phyloP scores from a whole-genome alignment of 1,140 invertebrate species.

The Cataglyphis hispanica region DNA sequence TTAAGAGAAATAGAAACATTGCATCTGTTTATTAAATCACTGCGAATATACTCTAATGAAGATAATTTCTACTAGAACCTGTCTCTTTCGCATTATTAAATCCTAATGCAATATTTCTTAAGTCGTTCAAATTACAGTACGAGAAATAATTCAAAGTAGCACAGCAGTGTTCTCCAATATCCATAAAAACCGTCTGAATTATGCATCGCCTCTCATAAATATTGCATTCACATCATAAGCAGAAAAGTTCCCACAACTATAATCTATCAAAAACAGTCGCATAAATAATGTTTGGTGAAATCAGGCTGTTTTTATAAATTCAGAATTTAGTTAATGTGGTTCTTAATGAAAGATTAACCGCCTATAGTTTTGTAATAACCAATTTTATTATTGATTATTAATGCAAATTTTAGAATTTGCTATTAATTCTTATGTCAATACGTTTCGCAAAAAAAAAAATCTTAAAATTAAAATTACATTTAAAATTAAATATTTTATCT shows the following conservation, averaged over 20 bases:
- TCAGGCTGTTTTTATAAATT: background rate
- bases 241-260: slow-evolving; percentile 31
- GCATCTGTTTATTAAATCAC: background rate
- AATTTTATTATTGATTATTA: background rate
- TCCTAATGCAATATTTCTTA: slow-evolving; percentile 2
- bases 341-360: background rate
- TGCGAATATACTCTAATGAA: slow-evolving; percentile 19
- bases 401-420: background rate
- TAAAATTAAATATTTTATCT: background rate
- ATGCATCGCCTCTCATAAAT: slow-evolving; percentile 28
- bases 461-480: too few species aligned
- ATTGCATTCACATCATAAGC: background rate
- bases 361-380: background rate
- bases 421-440: background rate
- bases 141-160: slow-evolving; percentile 33
- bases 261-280: background rate
- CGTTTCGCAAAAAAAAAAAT: too few species aligned
- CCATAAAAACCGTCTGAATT: slow-evolving; percentile 37
- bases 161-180: slow-evolving; percentile 16
- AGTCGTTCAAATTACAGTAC: slow-evolving; percentile 9
- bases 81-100: background rate
- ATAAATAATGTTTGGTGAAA: background rate
- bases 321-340: background rate
- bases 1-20: slow-evolving; percentile 1
- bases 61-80: slow-evolving; percentile 8